Evolutionary conservation across 2,113 vertebrate species (phyloP).

Genomic region (Larimichthys crocea): DNA sequence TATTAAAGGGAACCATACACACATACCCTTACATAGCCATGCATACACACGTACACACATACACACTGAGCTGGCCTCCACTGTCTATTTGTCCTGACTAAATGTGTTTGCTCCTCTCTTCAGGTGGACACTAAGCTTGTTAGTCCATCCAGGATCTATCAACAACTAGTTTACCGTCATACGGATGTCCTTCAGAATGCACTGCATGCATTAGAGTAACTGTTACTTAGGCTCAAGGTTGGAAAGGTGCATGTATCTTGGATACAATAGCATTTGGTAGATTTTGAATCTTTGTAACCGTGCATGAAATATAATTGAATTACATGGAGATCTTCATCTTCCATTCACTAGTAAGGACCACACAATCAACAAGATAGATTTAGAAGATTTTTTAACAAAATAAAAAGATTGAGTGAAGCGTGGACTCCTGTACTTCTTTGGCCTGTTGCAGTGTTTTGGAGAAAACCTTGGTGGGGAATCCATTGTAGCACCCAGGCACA

Average conservation of each 20-base stretch:
- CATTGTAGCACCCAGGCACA: no score
- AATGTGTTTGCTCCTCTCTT: constrained; percentile 68
- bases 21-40: constrained; percentile 18
- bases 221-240: background rate
- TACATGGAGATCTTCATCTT: background rate
- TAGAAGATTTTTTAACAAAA: no score
- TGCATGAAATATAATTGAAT: background rate
- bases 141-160: constrained; percentile 38
- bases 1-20: constrained; percentile 27
- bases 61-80: constrained; percentile 27
- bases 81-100: constrained; percentile 56
- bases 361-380: no score
- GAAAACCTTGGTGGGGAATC: no score
- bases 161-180: constrained; percentile 27
- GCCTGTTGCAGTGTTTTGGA: no score
- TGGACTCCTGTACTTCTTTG: no score
- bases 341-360: no score
- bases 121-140: constrained; percentile 51
- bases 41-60: constrained; percentile 22
- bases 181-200: constrained; percentile 40
- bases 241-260: background rate
- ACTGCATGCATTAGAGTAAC: background rate
- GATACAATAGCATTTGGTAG: no score
- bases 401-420: no score
- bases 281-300: background rate